Conservation (phyloP, 2,888 invertebrate genomes). For the Bursaphelenchus okinawaensis region DNA sequence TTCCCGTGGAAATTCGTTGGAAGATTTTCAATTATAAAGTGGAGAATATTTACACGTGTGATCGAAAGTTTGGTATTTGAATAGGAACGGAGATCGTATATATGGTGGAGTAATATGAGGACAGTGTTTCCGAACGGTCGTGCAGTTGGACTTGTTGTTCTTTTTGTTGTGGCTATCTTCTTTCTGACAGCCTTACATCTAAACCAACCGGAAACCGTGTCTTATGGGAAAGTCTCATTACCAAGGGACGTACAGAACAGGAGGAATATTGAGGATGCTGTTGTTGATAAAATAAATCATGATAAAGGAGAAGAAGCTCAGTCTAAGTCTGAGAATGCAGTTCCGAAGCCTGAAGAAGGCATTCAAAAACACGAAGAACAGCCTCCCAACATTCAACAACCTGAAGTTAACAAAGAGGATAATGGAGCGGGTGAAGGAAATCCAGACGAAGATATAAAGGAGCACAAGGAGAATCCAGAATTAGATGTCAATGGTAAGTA, state of each 20-base stretch:
- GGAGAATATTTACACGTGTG: not conserved
- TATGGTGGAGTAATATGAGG: slow-evolving; percentile 8
- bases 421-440: not conserved
- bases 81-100: no score
- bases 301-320: not conserved
- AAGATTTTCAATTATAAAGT: not conserved
- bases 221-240: not conserved
- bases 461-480: slow-evolving; percentile 4
- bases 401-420: not conserved
- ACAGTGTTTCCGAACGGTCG: slow-evolving; percentile 17
- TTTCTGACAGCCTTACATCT: slow-evolving; percentile 1
- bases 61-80: no score
- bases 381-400: not conserved
- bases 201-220: not conserved
- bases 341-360: no score
- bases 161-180: slow-evolving; percentile 8
- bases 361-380: no score
- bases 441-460: slow-evolving; percentile 8
- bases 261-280: not conserved
- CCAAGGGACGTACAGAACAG: slow-evolving; percentile 1
- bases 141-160: slow-evolving; percentile 7
- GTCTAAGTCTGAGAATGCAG: not conserved
- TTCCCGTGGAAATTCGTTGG: not conserved
- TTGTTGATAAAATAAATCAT: not conserved
- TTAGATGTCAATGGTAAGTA: not conserved